Percentiles rank a stretch among this genome's conserved stretches.
These are phyloP conservation scores for Nanger granti DNA, from an alignment of 2,113 vertebrate species.

Conservation along the genomic window DNA sequence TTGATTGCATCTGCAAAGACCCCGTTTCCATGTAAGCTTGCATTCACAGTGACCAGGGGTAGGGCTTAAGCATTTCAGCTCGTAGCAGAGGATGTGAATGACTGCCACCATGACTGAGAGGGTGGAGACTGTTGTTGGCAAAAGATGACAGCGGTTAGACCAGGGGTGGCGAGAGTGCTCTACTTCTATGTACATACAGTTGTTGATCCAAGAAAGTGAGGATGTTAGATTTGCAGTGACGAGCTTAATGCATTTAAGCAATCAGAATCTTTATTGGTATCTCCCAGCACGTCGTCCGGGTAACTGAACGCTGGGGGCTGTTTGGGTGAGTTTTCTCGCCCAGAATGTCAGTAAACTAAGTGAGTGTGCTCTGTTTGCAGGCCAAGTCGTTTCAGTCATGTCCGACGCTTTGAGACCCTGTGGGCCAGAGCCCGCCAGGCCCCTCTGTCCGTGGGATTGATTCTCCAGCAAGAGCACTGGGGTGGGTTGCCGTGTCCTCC, in stretches of 20 bases:
- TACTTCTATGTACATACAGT: neutral
- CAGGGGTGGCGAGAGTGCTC: neutral
- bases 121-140: neutral
- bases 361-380: neutral
- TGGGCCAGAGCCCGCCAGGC: neutral
- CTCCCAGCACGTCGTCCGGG: neutral
- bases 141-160: neutral
- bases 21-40: neutral
- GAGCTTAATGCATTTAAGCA: neutral
- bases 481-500: neutral
- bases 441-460: neutral
- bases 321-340: neutral
- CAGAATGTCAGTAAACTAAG: neutral
- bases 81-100: neutral
- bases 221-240: neutral
- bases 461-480: neutral
- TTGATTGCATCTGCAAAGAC: neutral
- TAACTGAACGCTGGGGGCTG: neutral
- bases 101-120: neutral
- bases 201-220: neutral
- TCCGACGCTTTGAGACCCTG: neutral
- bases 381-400: neutral
- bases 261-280: neutral
- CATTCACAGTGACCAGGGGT: neutral
- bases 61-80: neutral